Evolutionary conservation across 1,140 invertebrate species (phyloP).

Genomic region (Popillia japonica): DNA sequence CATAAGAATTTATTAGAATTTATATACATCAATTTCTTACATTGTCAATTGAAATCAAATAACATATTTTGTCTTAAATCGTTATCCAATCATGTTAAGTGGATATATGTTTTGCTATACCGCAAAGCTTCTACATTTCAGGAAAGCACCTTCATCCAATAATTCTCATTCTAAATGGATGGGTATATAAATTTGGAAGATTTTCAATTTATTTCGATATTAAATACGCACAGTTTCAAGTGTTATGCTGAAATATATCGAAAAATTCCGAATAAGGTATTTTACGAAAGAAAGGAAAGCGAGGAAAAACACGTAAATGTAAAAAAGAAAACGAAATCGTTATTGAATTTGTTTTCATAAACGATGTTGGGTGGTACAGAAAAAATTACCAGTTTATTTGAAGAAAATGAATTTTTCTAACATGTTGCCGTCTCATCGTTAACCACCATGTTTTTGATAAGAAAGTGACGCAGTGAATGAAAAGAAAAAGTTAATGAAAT

Average conservation of each 20-base stretch:
- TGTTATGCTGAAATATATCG: conserved; percentile 5
- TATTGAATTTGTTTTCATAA: conserved; percentile 28
- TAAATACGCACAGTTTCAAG: conserved; percentile 28
- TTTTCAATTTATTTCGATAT: conserved; percentile 26
- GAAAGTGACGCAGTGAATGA: background rate
- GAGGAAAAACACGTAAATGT: background rate
- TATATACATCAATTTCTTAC: no score
- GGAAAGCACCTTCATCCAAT: background rate
- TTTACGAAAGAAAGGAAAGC: background rate
- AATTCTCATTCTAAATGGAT: background rate
- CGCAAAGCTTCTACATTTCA: background rate
- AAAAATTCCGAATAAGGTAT: background rate
- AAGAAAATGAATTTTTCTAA: conserved; percentile 23
- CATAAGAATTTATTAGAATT: no score
- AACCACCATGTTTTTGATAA: background rate
- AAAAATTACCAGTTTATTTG: conserved; percentile 27
- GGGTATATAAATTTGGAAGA: background rate
- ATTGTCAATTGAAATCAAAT: no score
- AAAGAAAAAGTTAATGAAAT: background rate
- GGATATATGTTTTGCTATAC: background rate
- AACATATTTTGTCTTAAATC: no score
- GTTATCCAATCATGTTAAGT: no score
- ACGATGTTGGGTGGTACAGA: conserved; percentile 11
- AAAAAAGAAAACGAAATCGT: conserved; percentile 11
- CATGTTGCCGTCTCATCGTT: conserved; percentile 7